These are phyloP conservation scores for Dendrocincla tyrannina DNA, from an alignment of 2,797 vertebrate genomes.

Conservation along the genomic window DNA sequence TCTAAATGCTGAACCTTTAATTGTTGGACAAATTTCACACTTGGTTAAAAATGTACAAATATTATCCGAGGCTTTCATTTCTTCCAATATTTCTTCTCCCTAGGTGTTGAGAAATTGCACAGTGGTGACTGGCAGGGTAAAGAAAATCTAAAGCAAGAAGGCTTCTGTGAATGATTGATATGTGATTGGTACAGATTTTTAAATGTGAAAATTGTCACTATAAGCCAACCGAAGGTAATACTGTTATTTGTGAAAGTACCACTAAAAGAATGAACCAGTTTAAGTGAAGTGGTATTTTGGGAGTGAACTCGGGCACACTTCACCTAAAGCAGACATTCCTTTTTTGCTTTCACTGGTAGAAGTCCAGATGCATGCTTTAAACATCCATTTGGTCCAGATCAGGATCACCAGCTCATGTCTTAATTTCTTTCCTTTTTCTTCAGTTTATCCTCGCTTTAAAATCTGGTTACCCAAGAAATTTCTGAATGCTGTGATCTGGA, in stretches of 20 bases:
- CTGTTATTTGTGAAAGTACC: not conserved
- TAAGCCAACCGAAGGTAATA: not conserved
- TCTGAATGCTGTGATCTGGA: not conserved
- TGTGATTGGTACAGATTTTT: not conserved
- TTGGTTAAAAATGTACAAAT: not conserved
- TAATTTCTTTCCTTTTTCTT: not conserved
- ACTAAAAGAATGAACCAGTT: not conserved
- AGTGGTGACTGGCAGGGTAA: not conserved
- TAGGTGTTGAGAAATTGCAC: not conserved
- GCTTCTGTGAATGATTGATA: not conserved
- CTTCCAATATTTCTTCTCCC: not conserved
- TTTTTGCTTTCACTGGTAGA: not conserved
- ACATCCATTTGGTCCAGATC: not conserved
- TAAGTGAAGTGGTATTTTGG: not conserved
- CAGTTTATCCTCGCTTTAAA: not conserved
- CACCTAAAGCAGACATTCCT: not conserved
- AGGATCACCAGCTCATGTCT: not conserved
- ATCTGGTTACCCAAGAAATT: not conserved
- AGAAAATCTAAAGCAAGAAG: not conserved
- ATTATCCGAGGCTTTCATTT: not conserved
- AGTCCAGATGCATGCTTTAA: not conserved
- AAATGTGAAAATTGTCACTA: not conserved
- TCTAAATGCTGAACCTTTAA: not conserved
- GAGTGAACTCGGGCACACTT: not conserved
- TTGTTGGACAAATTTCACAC: not conserved